Percentiles rank a stretch among this genome's conserved stretches.
Evolutionary conservation across 2,113 vertebrate genomes (phyloP).

Genomic region (Lepus timidus): DNA sequence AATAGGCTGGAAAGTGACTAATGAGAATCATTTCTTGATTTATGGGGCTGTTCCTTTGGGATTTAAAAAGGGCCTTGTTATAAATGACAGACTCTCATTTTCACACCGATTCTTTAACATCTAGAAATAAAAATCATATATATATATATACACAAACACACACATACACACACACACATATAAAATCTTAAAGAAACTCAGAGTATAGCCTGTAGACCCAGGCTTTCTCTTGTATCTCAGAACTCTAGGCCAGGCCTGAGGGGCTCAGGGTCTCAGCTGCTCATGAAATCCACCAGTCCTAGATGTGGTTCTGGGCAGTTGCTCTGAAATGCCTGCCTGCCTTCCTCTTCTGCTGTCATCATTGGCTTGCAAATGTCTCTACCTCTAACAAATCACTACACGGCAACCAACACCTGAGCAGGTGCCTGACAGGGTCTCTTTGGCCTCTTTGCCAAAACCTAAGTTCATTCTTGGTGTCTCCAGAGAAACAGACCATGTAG

Average conservation of each 20-base stretch:
- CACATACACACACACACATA: no score
- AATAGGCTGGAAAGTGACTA: constrained; percentile 66
- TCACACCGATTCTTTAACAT: neutral
- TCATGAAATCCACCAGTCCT: neutral
- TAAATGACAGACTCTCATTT: constrained; percentile 63
- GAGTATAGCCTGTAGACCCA: neutral
- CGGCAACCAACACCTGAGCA: neutral
- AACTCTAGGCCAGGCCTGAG: neutral
- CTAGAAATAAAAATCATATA: neutral
- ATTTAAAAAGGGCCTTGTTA: constrained; percentile 61
- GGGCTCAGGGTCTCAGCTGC: neutral
- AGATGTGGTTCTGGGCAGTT: neutral
- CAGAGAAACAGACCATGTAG: neutral
- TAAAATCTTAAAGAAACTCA: neutral
- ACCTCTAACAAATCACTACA: neutral
- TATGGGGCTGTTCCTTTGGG: constrained; percentile 60
- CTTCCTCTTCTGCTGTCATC: neutral
- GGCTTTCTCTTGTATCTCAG: neutral
- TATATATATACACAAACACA: neutral
- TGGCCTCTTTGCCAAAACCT: neutral
- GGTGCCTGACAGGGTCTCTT: neutral
- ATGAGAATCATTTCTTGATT: constrained; percentile 72
- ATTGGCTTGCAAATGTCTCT: neutral
- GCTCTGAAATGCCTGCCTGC: neutral
- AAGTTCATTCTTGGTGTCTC: neutral